Conservation (phyloP, 2,113 vertebrate genomes). For the Myiozetetes cayanensis region DNA sequence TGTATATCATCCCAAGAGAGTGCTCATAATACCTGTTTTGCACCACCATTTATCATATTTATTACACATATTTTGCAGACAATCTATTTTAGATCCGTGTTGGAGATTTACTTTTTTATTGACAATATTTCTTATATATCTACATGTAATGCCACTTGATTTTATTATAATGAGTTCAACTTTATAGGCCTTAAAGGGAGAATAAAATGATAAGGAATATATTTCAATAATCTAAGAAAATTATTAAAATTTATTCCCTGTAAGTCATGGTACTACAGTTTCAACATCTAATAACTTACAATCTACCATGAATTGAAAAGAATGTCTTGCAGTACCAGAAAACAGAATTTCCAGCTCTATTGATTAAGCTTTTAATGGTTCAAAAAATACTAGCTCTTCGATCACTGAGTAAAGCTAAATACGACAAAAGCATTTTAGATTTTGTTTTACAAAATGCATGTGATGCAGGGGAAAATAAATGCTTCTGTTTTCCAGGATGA, state of each 20-base stretch:
- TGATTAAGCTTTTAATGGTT: slow-evolving; percentile 3
- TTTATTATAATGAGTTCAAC: slow-evolving; percentile 29
- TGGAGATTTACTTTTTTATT: slow-evolving; percentile 13
- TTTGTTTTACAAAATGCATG: not conserved
- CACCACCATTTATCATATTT: not conserved
- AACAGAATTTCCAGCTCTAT: not conserved
- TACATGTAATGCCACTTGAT: not conserved
- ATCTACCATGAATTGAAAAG: not conserved
- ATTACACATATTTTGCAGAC: not conserved
- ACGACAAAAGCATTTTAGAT: not conserved
- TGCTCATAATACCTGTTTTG: not conserved
- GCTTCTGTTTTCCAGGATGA: not conserved
- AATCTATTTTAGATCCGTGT: slow-evolving; percentile 6
- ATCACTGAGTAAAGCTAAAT: not conserved
- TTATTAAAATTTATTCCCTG: slow-evolving; percentile 26
- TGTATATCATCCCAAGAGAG: not conserved
- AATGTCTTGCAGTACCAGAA: not conserved
- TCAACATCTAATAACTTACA: slow-evolving; percentile 23
- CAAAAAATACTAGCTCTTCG: not conserved
- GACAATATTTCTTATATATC: slow-evolving; percentile 4
- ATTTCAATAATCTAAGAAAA: slow-evolving; percentile 43
- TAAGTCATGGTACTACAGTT: slow-evolving; percentile 25
- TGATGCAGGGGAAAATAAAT: not conserved
- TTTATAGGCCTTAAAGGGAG: slow-evolving; percentile 49
- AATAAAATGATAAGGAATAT: slow-evolving; percentile 47